phyloP scores from a whole-genome alignment of 2,888 invertebrate genomes.

The Pogonocherus hispidulus region DNA sequence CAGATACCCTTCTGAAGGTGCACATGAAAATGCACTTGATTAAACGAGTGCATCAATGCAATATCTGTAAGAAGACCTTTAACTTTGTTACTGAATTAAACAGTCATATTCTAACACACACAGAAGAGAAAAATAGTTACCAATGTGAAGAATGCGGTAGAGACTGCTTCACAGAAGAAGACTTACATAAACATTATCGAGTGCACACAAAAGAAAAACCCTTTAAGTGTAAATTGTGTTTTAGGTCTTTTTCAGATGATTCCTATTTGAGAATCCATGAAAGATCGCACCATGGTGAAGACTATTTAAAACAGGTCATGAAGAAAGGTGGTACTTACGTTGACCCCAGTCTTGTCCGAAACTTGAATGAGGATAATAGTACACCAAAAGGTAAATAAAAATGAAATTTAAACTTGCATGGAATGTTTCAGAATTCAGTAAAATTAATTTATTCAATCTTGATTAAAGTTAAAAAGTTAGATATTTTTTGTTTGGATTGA shows the following conservation, averaged over 20 bases:
- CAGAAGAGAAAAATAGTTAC: slow-evolving; percentile 16
- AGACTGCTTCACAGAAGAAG: slow-evolving; percentile 21
- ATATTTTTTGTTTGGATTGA: too few relatives aligned
- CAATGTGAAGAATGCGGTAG: slow-evolving; percentile 16
- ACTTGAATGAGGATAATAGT: background rate
- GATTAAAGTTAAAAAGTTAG: too few relatives aligned
- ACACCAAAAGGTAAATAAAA: slow-evolving; percentile 11
- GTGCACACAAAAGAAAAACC: slow-evolving; percentile 14
- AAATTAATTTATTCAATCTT: too few relatives aligned
- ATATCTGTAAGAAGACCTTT: slow-evolving; percentile 33
- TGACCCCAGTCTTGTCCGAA: slow-evolving; percentile 10
- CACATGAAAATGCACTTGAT: slow-evolving; percentile 39
- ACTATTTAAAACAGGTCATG: slow-evolving; percentile 15
- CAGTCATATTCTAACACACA: slow-evolving; percentile 24
- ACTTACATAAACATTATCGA: slow-evolving; percentile 17
- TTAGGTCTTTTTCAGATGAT: slow-evolving; percentile 7
- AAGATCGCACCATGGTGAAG: slow-evolving; percentile 22
- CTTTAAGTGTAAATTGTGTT: slow-evolving; percentile 17
- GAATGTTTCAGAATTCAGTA: too few relatives aligned
- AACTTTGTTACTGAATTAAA: slow-evolving; percentile 36
- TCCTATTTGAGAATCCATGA: slow-evolving; percentile 19
- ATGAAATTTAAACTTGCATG: too few relatives aligned
- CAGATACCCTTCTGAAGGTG: slow-evolving; percentile 29
- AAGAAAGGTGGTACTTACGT: slow-evolving; percentile 20
- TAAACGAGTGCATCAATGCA: slow-evolving; percentile 33